Evolutionary conservation across 2,888 invertebrate genomes (phyloP).

Genomic region (Allolobophora icterica): DNA sequence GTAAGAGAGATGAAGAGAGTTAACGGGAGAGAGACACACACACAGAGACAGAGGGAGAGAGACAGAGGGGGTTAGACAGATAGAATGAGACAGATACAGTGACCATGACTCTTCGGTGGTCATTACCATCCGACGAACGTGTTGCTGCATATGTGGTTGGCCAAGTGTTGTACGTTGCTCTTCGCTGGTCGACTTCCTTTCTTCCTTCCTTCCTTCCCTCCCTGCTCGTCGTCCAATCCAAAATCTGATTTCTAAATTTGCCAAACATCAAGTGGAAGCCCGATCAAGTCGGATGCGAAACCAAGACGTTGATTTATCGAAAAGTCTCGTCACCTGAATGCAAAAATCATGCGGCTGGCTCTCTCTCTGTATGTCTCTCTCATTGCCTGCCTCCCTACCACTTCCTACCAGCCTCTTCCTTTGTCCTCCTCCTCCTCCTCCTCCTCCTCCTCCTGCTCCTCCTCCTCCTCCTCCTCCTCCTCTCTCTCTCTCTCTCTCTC

Average conservation of each 20-base stretch:
- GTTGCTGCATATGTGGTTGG: not conserved
- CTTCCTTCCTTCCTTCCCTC: too few species aligned
- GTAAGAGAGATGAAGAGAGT: too few species aligned
- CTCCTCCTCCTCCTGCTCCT: too few species aligned
- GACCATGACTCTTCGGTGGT: not conserved
- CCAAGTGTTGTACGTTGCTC: not conserved
- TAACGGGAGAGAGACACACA: too few species aligned
- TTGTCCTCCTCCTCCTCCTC: too few species aligned
- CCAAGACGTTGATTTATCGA: not conserved
- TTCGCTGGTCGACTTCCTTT: not conserved
- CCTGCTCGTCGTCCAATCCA: not conserved
- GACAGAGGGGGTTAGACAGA: not conserved
- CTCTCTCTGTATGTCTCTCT: too few species aligned
- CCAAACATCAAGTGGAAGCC: not conserved
- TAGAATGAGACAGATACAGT: not conserved
- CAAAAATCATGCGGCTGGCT: not conserved
- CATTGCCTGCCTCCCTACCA: too few species aligned
- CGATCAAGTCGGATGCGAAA: constrained; percentile 3
- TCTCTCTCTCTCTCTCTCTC: too few species aligned
- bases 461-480: too few species aligned
- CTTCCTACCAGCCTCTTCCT: too few species aligned
- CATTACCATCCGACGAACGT: not conserved
- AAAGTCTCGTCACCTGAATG: not conserved
- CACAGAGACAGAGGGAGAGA: not conserved
- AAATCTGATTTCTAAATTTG: constrained; percentile 17